Evolutionary conservation across 2,797 vertebrate genomes (phyloP).

Genomic region (Sciurus carolinensis): DNA sequence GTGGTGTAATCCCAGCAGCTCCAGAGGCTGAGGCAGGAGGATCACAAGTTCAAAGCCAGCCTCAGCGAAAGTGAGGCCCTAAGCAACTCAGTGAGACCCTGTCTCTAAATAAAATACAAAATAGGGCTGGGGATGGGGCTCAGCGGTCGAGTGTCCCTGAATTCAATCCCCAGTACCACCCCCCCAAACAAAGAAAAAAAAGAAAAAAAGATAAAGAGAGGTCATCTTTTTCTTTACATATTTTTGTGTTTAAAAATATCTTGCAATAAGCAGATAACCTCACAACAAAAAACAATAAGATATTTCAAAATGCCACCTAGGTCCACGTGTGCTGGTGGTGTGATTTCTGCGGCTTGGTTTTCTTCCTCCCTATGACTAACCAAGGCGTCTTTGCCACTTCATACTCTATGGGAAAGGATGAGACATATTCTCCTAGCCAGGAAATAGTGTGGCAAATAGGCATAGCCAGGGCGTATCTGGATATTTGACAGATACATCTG

Average conservation of each 20-base stretch:
- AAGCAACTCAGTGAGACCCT: too few species aligned
- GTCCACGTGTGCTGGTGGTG: not conserved
- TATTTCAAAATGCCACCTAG: not conserved
- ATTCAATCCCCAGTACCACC: too few species aligned
- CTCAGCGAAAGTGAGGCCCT: too few species aligned
- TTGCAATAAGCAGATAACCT: not conserved
- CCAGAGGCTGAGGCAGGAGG: too few species aligned
- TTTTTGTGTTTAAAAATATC: not conserved
- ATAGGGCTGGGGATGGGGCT: too few species aligned
- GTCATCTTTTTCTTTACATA: not conserved
- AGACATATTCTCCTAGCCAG: not conserved
- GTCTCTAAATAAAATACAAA: too few species aligned
- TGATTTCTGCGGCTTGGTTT: not conserved
- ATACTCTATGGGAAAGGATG: not conserved
- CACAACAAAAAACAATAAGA: slow-evolving; percentile 26
- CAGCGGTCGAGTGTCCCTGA: too few species aligned
- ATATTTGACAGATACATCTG: not conserved
- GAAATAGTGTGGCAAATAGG: not conserved
- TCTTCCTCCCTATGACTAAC: not conserved
- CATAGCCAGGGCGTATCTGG: not conserved
- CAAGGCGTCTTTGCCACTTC: not conserved
- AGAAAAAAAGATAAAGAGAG: not conserved
- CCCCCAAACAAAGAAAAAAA: too few species aligned
- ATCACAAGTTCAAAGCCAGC: too few species aligned
- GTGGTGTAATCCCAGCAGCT: too few species aligned